Evolutionary conservation across 2,797 vertebrate species (phyloP).

Genomic region (Fistularia commersonii): DNA sequence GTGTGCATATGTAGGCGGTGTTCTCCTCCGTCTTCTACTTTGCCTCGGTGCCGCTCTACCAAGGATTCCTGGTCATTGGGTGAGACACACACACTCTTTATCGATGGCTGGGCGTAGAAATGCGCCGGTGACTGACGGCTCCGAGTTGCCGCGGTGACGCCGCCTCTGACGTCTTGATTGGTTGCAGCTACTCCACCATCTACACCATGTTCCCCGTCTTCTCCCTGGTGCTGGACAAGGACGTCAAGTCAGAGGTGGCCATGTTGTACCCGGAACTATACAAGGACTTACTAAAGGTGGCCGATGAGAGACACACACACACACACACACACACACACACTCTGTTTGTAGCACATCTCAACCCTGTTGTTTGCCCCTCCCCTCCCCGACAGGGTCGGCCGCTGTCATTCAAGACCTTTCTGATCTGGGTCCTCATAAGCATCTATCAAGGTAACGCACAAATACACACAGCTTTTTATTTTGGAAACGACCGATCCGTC

Average conservation of each 20-base stretch:
- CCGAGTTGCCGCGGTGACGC: no score
- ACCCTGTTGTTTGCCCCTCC: not conserved
- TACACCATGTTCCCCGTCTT: conserved; percentile 99
- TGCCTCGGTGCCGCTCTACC: conserved; percentile 95
- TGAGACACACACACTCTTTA: conserved; percentile 66
- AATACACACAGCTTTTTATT: no score
- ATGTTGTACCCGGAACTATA: conserved; percentile 98
- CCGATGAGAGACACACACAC: not conserved
- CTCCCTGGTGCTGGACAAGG: conserved; percentile 96
- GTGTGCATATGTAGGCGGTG: conserved; percentile 90
- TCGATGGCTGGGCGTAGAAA: conserved; percentile 64
- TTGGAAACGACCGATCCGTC: no score
- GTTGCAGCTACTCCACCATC: conserved; percentile 89
- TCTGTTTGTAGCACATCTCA: not conserved
- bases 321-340: not conserved
- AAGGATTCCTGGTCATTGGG: conserved; percentile 97
- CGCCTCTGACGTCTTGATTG: conserved; percentile 1
- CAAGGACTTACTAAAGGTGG: conserved; percentile 97
- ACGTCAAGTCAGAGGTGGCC: conserved; percentile 96
- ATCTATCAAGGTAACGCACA: conserved; percentile 94
- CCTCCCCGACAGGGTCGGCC: conserved; percentile 85
- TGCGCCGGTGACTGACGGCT: conserved; percentile 53
- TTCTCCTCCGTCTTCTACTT: conserved; percentile 99
- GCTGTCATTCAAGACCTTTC: conserved; percentile 94
- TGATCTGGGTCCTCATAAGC: conserved; percentile 97